phyloP scores from a whole-genome alignment of 2,113 vertebrate species.

The Mellivora capensis region DNA sequence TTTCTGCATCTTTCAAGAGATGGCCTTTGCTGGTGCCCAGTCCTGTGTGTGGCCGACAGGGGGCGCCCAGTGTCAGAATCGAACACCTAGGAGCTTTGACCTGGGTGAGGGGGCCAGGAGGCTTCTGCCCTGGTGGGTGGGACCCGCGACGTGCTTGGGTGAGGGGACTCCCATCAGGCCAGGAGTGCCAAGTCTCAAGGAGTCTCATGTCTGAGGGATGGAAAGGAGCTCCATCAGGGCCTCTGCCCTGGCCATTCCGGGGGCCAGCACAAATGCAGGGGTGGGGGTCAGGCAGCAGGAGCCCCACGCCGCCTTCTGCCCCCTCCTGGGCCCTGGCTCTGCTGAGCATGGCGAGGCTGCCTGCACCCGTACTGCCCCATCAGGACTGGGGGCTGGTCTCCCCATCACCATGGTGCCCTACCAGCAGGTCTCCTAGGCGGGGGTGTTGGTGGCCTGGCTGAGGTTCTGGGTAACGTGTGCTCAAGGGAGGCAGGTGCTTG shows the following conservation, averaged over 20 bases:
- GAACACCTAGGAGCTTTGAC: not conserved
- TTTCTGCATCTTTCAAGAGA: not conserved
- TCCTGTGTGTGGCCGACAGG: not conserved
- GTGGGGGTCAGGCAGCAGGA: not conserved
- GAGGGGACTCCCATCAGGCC: not conserved
- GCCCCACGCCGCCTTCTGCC: not conserved
- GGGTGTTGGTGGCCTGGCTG: rapidly evolving
- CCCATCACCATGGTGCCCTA: rapidly evolving
- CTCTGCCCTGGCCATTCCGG: not conserved
- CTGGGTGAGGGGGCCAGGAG: not conserved
- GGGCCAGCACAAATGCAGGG: not conserved
- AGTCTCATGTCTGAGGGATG: not conserved
- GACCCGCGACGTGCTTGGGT: not conserved
- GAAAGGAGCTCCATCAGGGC: not conserved
- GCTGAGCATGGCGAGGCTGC: not conserved
- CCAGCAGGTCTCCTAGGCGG: not conserved
- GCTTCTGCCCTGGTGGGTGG: not conserved
- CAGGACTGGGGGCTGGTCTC: too few relatives aligned
- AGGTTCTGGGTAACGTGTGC: too few relatives aligned
- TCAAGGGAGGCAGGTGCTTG: not conserved
- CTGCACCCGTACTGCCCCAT: too few relatives aligned
- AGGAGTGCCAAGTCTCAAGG: not conserved
- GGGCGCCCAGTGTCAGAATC: too few relatives aligned
- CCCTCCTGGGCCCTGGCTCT: not conserved
- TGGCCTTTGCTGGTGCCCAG: not conserved